Base-by-base conservation (phyloP, 2,113 vertebrate species). In the Ophthalmolycus amberensis region DNA sequence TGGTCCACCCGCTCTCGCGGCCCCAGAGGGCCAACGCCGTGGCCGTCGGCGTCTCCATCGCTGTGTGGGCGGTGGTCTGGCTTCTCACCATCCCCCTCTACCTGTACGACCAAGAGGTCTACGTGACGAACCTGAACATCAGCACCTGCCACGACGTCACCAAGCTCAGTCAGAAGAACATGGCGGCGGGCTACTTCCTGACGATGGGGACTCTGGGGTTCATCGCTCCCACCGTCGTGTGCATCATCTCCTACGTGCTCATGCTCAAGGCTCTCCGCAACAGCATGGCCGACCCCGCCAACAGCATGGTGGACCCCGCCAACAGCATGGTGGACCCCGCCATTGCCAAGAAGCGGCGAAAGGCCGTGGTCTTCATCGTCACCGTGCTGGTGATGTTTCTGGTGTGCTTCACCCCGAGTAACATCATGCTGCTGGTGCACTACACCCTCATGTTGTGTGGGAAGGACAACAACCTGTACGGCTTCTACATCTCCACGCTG, bases 401-500 rank as follows among this genome's bases (percentile, higher is more conserved):
- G 22, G 77, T 99, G 32, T 99, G 98, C 89, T 99, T 99, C 79
- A 91, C 96, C 0, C 98, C 98, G 1, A 99, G 98, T 64, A 99
- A 99, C 58, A 82, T 98, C 56, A 95, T 99, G 90, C 94, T 99
- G 0, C 25, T 25, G 25, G 25, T 25, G 25, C 25, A 25, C 25
- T 25, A 25, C 25, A 25, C 25, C 25, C 25, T 25, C 25, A 1
- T 25, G 25, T 25, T 25, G 25, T 25, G 25, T 25, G 25, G 25
- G 25, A 25, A 25, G 25, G 25, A 25, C 25, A 25, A 25, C 25
- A 25, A 25, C 25, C 25, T 25, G 25, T 25, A 25, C 25, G 25
- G 25, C 25, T 25, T 25, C 25, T 25, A 25, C 25, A 25, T 25
- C 25, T 25, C 25, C 25, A 25, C 25, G 25, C 25, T 25, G 25